Conservation (phyloP, 2,888 invertebrate species). For the Malthinus flaveolus region DNA sequence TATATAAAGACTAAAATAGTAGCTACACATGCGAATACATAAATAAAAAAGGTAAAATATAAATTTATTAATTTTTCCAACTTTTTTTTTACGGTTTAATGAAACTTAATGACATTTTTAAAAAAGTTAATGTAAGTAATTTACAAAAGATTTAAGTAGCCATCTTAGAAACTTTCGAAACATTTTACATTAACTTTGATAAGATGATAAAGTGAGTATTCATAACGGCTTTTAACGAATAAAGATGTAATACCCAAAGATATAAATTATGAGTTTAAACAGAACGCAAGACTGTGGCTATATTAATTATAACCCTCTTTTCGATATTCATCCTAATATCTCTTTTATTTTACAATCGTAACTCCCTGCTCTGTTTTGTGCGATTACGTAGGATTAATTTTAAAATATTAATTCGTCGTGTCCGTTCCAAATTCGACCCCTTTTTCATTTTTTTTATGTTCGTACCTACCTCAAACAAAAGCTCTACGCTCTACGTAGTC, state of each 20-base stretch:
- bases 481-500: too few relatives aligned
- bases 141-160: constrained; percentile 3
- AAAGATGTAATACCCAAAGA: not conserved
- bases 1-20: not conserved
- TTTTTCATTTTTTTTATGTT: too few relatives aligned
- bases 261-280: constrained; percentile 1
- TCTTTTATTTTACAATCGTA: too few relatives aligned
- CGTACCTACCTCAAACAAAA: too few relatives aligned
- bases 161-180: constrained; percentile 1
- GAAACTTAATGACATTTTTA: not conserved
- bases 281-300: not conserved
- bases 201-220: constrained; percentile 6
- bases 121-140: constrained; percentile 4
- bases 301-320: too few relatives aligned
- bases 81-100: not conserved
- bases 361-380: too few relatives aligned
- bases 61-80: not conserved
- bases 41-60: constrained; percentile 1
- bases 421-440: too few relatives aligned
- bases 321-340: too few relatives aligned
- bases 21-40: not conserved
- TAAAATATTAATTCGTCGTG: too few relatives aligned
- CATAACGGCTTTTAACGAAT: constrained; percentile 1
- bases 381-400: too few relatives aligned
- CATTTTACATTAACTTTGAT: constrained; percentile 3